Evolutionary conservation across 1,140 invertebrate species (phyloP).

Genomic region (Macrotrachela quadricornifera): DNA sequence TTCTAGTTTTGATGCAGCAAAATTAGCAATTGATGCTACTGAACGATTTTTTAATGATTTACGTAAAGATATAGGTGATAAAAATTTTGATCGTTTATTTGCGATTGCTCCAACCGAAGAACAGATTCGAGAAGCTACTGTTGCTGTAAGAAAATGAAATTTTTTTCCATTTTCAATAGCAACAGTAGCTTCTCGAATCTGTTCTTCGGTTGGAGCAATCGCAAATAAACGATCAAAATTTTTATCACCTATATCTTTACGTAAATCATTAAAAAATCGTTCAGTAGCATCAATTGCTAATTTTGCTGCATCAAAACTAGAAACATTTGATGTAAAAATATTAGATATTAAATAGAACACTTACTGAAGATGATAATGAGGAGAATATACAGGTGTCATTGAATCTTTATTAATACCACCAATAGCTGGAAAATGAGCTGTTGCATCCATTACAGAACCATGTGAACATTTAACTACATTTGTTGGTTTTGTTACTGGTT

Average conservation of each 20-base stretch:
- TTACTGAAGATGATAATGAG: not conserved
- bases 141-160: too few relatives aligned
- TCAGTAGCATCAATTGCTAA: not conserved
- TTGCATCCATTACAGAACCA: constrained; percentile 2
- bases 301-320: not conserved
- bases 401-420: constrained; percentile 7
- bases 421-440: not conserved
- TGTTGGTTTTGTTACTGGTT: not conserved
- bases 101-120: too few relatives aligned
- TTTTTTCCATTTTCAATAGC: too few relatives aligned
- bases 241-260: not conserved
- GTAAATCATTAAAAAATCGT: not conserved
- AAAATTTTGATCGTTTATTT: too few relatives aligned
- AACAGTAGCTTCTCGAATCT: too few relatives aligned
- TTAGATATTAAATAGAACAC: too few relatives aligned
- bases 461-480: constrained; percentile 3
- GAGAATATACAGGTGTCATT: not conserved
- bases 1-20: too few relatives aligned
- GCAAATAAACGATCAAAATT: too few relatives aligned
- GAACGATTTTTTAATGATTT: not conserved
- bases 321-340: too few relatives aligned
- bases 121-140: too few relatives aligned
- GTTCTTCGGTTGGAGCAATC: too few relatives aligned
- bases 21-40: not conserved
- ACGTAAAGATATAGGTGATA: not conserved